Evolutionary conservation across 2,888 invertebrate species (phyloP).

Genomic region (Eilema sororculum): DNA sequence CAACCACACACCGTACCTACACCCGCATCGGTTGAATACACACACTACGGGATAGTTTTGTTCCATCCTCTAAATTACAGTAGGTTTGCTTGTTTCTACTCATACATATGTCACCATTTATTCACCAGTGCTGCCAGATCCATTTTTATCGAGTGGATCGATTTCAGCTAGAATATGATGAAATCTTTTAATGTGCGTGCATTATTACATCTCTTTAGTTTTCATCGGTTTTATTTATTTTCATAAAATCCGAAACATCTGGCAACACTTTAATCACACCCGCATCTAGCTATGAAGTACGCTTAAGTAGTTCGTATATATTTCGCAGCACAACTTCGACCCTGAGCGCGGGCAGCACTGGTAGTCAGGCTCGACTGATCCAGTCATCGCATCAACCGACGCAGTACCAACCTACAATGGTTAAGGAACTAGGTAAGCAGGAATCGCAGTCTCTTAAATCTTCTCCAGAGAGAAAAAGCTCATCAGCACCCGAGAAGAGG

Average conservation of each 20-base stretch:
- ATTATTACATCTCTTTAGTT: neutral
- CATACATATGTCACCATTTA: slow-evolving; percentile 76
- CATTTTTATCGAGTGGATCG: neutral
- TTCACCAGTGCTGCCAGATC: slow-evolving; percentile 23
- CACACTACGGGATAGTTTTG: slow-evolving; percentile 31
- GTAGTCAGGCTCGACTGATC: slow-evolving; percentile 96
- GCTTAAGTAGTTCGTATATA: slow-evolving; percentile 30
- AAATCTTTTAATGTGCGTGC: neutral
- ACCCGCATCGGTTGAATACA: slow-evolving; percentile 38
- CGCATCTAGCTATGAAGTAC: slow-evolving; percentile 22
- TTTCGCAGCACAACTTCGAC: slow-evolving; percentile 95
- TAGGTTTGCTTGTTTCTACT: slow-evolving; percentile 75
- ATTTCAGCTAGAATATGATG: neutral
- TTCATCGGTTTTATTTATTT: neutral
- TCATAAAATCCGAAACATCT: slow-evolving; percentile 5
- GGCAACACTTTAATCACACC: slow-evolving; percentile 17
- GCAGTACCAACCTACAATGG: slow-evolving; percentile 95
- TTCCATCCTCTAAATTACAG: slow-evolving; percentile 53
- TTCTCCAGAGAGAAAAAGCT: slow-evolving; percentile 77
- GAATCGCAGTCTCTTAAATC: slow-evolving; percentile 85
- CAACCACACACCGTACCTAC: slow-evolving; percentile 62
- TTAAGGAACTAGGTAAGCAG: slow-evolving; percentile 95
- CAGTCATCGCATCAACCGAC: slow-evolving; percentile 97
- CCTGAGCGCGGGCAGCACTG: slow-evolving; percentile 96
- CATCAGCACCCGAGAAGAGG: slow-evolving; percentile 70